phyloP scores from a whole-genome alignment of 35 echinoderm and acorn worm species.

The Chiridota heheva region DNA sequence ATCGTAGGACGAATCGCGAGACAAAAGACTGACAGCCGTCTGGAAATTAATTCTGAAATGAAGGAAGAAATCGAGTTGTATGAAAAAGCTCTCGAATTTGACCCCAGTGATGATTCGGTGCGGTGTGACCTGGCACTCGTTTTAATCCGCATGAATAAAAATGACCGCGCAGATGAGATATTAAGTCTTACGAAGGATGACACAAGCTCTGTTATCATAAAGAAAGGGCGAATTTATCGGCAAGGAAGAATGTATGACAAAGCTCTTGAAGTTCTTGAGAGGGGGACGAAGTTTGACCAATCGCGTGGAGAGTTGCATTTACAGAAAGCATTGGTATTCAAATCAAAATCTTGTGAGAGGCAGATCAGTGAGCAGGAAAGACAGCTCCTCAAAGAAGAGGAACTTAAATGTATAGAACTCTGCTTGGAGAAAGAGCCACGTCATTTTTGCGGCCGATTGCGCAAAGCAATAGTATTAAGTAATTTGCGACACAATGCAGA shows the following conservation, averaged over 20 bases:
- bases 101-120: conserved; percentile 8
- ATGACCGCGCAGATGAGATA: background rate
- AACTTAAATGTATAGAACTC: no score
- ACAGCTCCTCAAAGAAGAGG: no score
- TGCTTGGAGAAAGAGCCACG: no score
- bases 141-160: background rate
- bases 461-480: no score
- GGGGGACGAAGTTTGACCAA: no score
- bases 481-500: no score
- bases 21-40: background rate
- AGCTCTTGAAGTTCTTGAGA: background rate
- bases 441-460: no score
- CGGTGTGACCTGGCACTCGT: conserved; percentile 12
- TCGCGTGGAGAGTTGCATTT: no score
- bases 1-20: background rate
- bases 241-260: background rate
- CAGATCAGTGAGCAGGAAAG: no score
- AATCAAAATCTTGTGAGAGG: no score
- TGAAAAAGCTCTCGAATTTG: conserved; percentile 15
- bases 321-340: no score
- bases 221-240: conserved; percentile 40
- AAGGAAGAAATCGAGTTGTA: conserved; percentile 13
- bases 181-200: no score
- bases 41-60: background rate
- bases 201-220: background rate